Conservation (phyloP, 2,888 invertebrate species). For the Oscheius sp. region DNA sequence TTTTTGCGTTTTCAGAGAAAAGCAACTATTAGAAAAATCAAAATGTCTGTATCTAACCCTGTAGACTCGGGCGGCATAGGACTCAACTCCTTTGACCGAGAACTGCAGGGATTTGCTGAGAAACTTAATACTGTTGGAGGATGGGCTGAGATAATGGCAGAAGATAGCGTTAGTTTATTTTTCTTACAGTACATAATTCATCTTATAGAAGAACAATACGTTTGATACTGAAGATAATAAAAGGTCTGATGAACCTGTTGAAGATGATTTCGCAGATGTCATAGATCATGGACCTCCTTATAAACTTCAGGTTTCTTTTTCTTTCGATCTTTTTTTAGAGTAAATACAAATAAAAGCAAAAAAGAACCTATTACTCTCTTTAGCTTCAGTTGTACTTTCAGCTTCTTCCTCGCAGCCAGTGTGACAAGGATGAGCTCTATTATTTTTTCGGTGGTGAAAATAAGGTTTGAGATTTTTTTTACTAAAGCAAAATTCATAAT, state of each 20-base stretch:
- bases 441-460: constrained; percentile 8
- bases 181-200: neutral
- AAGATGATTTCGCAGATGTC: neutral
- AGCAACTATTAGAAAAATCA: neutral
- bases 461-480: neutral
- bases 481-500: neutral
- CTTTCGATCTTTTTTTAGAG: too few species aligned
- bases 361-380: too few species aligned
- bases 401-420: too few species aligned
- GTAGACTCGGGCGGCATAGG: constrained; percentile 28
- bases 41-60: constrained; percentile 32
- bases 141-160: constrained; percentile 28
- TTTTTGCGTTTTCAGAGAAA: neutral
- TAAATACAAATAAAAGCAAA: too few species aligned
- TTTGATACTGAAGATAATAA: constrained; percentile 10
- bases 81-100: constrained; percentile 5
- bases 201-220: constrained; percentile 18
- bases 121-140: constrained; percentile 29
- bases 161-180: constrained; percentile 12
- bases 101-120: constrained; percentile 27
- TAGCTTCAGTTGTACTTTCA: too few species aligned
- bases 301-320: too few species aligned
- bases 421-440: constrained; percentile 4
- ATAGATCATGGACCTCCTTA: too few species aligned
- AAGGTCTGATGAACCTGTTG: neutral